Percentiles rank a stretch among this genome's conserved stretches.
Conservation (phyloP, 2,797 vertebrate species). For the Peromyscus eremicus region DNA sequence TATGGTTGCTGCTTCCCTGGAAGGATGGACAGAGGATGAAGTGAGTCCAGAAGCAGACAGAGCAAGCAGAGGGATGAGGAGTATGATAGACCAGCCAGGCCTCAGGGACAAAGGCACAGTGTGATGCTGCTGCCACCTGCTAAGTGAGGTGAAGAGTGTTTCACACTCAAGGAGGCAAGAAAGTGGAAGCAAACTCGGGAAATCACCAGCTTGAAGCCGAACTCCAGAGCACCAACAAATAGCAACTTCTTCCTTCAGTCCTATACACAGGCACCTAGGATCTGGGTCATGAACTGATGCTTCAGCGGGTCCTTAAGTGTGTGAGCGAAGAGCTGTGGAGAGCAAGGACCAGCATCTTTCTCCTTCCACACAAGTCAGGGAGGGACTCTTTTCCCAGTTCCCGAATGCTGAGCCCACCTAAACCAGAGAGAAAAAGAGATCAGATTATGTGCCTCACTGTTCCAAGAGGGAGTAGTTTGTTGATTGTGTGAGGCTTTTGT, state of each 20-base stretch:
- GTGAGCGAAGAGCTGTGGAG: neutral
- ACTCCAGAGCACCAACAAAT: neutral
- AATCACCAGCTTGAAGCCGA: fast-evolving
- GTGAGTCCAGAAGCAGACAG: neutral
- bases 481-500: neutral
- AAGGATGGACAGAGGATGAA: neutral
- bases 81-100: neutral
- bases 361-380: neutral
- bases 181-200: fast-evolving
- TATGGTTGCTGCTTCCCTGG: neutral
- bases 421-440: neutral
- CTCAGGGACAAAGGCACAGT: neutral
- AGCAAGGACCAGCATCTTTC: neutral
- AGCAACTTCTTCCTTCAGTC: neutral
- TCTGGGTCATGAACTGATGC: neutral
- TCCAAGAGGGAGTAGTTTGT: neutral
- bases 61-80: neutral
- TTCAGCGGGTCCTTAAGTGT: neutral
- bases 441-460: neutral
- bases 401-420: neutral
- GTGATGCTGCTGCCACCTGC: neutral
- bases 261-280: neutral
- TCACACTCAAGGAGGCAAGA: fast-evolving
- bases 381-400: neutral
- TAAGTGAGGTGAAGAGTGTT: neutral